Conservation (phyloP, 2,797 vertebrate species). For the Acanthis flammea region DNA sequence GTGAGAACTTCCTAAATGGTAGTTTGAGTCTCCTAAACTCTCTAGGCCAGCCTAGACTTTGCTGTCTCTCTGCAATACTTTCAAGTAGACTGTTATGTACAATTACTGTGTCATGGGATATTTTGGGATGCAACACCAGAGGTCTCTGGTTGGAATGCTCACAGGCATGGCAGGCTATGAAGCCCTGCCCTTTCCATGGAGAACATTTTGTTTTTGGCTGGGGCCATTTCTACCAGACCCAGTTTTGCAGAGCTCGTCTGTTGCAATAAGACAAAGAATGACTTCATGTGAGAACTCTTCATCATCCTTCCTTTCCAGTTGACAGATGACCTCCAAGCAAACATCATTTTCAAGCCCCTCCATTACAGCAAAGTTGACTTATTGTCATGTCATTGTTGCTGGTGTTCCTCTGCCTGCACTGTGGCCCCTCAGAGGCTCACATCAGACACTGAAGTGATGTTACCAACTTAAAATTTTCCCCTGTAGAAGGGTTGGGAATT, state of each 20-base stretch:
- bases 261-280: not conserved
- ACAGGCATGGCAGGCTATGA: not conserved
- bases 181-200: not conserved
- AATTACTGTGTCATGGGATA: not conserved
- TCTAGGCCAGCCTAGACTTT: not conserved
- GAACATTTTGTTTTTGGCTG: not conserved
- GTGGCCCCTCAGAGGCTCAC: not conserved
- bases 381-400: not conserved
- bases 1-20: not conserved
- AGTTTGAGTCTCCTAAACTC: not conserved
- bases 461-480: not conserved
- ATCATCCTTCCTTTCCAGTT: not conserved
- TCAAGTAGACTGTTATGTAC: not conserved
- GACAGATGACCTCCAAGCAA: not conserved
- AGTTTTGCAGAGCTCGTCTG: not conserved
- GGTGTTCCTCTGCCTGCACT: not conserved
- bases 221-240: not conserved
- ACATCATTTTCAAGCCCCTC: not conserved
- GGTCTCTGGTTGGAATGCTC: not conserved
- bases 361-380: not conserved
- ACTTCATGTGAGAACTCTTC: not conserved
- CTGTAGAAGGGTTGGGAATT: not conserved
- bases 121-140: not conserved
- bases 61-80: not conserved
- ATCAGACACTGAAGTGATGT: not conserved